Evolutionary conservation across 2,113 vertebrate genomes (phyloP).

Genomic region (Coptodon rendalli): DNA sequence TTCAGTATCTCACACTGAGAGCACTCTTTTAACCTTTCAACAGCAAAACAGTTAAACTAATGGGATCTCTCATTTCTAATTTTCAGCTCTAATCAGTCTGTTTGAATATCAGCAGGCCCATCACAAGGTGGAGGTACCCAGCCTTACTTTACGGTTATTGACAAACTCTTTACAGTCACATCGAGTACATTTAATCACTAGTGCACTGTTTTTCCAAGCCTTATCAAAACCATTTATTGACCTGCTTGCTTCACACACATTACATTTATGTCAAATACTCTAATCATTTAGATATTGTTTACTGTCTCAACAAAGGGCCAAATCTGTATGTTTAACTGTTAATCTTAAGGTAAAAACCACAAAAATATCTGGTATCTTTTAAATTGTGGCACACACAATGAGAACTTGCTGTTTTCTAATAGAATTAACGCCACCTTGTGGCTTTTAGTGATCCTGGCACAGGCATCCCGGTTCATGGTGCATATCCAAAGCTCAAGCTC

Average conservation of each 20-base stretch:
- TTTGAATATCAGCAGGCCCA: neutral
- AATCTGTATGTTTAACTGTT: neutral
- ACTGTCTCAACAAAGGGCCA: neutral
- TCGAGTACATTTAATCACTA: neutral
- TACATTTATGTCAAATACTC: neutral
- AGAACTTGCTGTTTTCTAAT: neutral
- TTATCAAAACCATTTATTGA: neutral
- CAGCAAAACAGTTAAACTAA: neutral
- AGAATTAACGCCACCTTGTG: conserved; percentile 15
- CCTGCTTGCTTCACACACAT: neutral
- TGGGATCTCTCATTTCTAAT: neutral
- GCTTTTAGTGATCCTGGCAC: neutral
- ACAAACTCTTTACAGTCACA: neutral
- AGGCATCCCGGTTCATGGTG: neutral
- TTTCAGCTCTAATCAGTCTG: neutral
- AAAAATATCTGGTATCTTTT: accelerated
- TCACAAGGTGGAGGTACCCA: neutral
- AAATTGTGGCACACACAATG: neutral
- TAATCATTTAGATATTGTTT: neutral
- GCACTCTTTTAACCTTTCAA: neutral
- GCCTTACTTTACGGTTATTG: neutral
- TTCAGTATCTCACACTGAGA: neutral
- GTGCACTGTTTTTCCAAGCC: neutral
- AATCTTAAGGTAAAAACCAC: neutral
- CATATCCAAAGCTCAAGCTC: neutral